Evolutionary conservation across 1,140 invertebrate species (phyloP), one percentile per base, ranked within the genome.

Genomic region (Anastatus disparis): DNA sequence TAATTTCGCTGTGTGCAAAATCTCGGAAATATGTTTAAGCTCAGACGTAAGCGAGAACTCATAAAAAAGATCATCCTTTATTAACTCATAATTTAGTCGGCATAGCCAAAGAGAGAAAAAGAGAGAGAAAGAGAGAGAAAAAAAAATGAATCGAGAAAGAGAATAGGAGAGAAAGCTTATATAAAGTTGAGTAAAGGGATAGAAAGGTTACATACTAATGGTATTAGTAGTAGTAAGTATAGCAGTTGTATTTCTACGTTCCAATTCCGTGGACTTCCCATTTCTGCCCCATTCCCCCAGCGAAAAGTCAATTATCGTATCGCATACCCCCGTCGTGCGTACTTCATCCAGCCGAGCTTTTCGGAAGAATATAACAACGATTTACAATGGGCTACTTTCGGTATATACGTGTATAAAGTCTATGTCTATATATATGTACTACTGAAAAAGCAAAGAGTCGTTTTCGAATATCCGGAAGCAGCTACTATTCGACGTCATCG

Each of bases 401-500:
- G 13, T n/a, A 31, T n/a, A n/a, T n/a, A n/a, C n/a, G n/a, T n/a
- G n/a, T n/a, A n/a, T n/a, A n/a, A n/a, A n/a, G n/a, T n/a, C n/a
- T n/a, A n/a, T n/a, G n/a, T n/a, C n/a, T n/a, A n/a, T n/a, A n/a
- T n/a, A n/a, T n/a, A n/a, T n/a, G 48, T 53, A 71, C 64, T 59
- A 15, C 66, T 55, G 66, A 46, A 46, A 46, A 10, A 3, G 44
- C 59, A 72, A 74, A 73, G 65, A 75, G 70, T 75, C 71, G 70
- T 75, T 76, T 38, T 61, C 71, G 73, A 77, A 76, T 76, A 77
- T 70, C 75, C 74, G 65, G 72, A 74, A 77, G 70, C 71, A 63
- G 55, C 75, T 77, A 6, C 74, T 70, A 77, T 77, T 78, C 76
- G 75, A 77, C 75, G 76, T 76, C 76, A 78, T 76, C 77, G 74